Evolutionary conservation across 23 tunicate genomes (phyloP), one percentile per base, ranked within the genome.

Genomic region (Trididemnum miniatum): DNA sequence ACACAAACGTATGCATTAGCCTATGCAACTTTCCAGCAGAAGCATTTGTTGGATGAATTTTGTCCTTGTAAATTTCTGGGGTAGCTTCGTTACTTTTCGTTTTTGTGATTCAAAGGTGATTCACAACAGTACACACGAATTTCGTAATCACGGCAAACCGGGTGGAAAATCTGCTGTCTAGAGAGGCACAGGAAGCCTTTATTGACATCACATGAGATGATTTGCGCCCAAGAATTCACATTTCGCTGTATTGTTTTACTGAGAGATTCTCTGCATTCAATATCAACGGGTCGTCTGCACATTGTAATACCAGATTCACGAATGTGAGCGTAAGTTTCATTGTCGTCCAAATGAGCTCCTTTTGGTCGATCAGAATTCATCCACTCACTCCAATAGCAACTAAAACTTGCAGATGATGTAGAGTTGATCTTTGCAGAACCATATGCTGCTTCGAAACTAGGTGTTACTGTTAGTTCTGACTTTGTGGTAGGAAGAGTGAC

Each of bases 111-210:
- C n/a, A n/a, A n/a, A n/a, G n/a, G n/a, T n/a, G 75, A 4, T 31
- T 32, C 38, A 67, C 97, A 92, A 34, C 97, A 92, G 27, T 51
- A 49, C 3, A 92, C 97, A 0, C 86, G 65, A 64, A 92, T 80
- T 66, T 92, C 97, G 59, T 92, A 92, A 79, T 92, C 89, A 30
- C 66, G 81, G 63, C 97, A 92, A n/a, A 92, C 81, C 28, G 97
- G 97, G 60, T 92, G 97, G 29, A 73, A 62, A 20, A 89, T 79
- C 71, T 92, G 97, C 0, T 92, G 59, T 35, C 33, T 34, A 1
- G 84, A 86, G 26, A 39, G 28, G 51, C 97, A 92, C 30, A 82
- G 38, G 51, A 92, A 81, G 12, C 97, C 97, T 18, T 44, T 7
- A 24, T 78, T 65, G 29, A 72, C 85, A 51, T 92, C 89, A 62